phyloP scores from a whole-genome alignment of 2,888 invertebrate genomes.

The Lobophora halterata region DNA sequence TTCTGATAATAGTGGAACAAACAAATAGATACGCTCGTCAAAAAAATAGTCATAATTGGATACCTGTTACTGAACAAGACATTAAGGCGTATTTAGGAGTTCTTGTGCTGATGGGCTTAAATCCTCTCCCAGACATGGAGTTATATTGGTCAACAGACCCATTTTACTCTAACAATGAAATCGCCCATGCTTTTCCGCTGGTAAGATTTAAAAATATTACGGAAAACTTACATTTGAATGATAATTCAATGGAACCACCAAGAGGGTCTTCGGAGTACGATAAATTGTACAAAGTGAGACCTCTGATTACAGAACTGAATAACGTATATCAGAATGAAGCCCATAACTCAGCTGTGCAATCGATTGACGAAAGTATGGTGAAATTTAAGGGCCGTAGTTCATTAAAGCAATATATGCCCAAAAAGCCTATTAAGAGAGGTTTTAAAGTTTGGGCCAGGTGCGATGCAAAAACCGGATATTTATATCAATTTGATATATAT shows the following conservation, averaged over 20 bases:
- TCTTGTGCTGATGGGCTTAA: constrained; percentile 40
- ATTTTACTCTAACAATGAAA: constrained; percentile 38
- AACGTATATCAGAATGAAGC: constrained; percentile 26
- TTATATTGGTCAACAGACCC: constrained; percentile 38
- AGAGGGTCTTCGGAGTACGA: constrained; percentile 31
- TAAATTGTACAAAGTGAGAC: constrained; percentile 35
- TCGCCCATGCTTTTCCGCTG: constrained; percentile 33
- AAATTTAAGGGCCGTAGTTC: constrained; percentile 35
- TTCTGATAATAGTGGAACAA: constrained; percentile 28
- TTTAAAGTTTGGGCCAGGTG: constrained; percentile 32
- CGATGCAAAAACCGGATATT: constrained; percentile 23
- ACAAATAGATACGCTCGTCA: constrained; percentile 35
- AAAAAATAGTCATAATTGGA: constrained; percentile 34
- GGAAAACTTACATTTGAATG: constrained; percentile 34
- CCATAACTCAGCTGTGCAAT: constrained; percentile 25
- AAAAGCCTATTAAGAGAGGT: too few species aligned
- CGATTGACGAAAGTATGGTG: constrained; percentile 36
- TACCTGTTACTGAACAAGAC: constrained; percentile 31
- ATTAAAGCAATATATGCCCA: constrained; percentile 35
- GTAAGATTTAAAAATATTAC: constrained; percentile 37
- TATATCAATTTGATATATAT: too few species aligned
- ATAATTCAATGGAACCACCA: constrained; percentile 24
- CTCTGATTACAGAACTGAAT: constrained; percentile 30
- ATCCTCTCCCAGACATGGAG: constrained; percentile 37
- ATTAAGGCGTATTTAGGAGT: constrained; percentile 38